Evolutionary conservation across 2,113 vertebrate species (phyloP).

Genomic region (Cynopterus brachyotis): DNA sequence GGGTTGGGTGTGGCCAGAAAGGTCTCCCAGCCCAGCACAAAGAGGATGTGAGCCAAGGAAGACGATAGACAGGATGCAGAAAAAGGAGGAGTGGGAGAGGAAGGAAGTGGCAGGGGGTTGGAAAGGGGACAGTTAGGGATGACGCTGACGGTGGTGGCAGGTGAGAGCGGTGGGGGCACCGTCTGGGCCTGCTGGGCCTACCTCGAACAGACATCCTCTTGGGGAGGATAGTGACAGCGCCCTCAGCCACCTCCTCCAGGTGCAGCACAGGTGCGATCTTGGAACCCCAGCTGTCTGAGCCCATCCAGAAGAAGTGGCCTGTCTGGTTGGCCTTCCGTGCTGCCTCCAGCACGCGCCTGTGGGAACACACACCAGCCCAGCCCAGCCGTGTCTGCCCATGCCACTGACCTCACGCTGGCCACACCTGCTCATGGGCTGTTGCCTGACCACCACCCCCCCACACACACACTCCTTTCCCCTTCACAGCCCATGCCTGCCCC

Average conservation of each 20-base stretch:
- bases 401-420: background rate
- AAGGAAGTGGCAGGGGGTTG: fast-evolving
- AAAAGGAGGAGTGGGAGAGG: fast-evolving
- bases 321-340: slow-evolving; percentile 96
- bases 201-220: slow-evolving; percentile 94
- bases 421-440: background rate
- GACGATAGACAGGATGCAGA: background rate
- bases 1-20: background rate
- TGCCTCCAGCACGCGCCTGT: slow-evolving; percentile 92
- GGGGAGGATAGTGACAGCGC: slow-evolving; percentile 94
- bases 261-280: slow-evolving; percentile 93
- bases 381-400: background rate
- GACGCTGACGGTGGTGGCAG: fast-evolving
- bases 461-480: background rate
- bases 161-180: fast-evolving
- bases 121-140: fast-evolving
- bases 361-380: slow-evolving; percentile 44
- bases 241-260: slow-evolving; percentile 95
- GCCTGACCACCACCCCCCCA: background rate
- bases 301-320: slow-evolving; percentile 97
- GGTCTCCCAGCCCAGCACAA: background rate
- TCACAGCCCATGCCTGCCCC: background rate
- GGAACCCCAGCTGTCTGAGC: slow-evolving; percentile 98
- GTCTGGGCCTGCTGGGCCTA: slow-evolving; percentile 53
- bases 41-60: background rate